Conservation (phyloP, 2,113 vertebrate species). For the Colaptes auratus region DNA sequence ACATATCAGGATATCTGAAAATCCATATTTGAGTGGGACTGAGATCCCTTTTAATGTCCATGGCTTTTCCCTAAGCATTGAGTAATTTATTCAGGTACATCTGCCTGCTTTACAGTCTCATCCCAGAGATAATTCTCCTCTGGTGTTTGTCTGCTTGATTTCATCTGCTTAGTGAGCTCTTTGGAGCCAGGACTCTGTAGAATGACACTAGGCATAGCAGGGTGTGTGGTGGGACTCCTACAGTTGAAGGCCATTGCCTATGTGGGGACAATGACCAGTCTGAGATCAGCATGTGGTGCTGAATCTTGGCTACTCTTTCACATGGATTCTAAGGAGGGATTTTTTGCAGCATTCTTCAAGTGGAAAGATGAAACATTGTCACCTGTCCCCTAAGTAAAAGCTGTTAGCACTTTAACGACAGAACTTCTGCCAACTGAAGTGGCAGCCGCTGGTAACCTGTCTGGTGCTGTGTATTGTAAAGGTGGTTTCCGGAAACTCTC, state of each 20-base stretch:
- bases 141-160: not conserved
- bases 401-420: not conserved
- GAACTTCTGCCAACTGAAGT: not conserved
- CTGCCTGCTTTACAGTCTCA: not conserved
- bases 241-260: not conserved
- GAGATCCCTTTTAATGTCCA: not conserved
- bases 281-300: accelerated
- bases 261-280: not conserved
- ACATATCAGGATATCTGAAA: accelerated
- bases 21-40: accelerated
- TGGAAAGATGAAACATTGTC: not conserved
- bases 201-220: accelerated
- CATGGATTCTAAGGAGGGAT: not conserved
- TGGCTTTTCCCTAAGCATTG: not conserved
- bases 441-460: not conserved
- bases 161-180: not conserved
- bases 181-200: not conserved
- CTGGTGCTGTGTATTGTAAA: not conserved
- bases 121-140: not conserved
- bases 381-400: not conserved
- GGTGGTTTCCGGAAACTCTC: not conserved
- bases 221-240: not conserved
- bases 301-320: accelerated
- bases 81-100: not conserved
- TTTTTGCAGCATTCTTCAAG: not conserved